These are phyloP conservation scores for Gasterosteus nipponicus DNA, from an alignment of 2,113 vertebrate genomes.

Conservation along the genomic window DNA sequence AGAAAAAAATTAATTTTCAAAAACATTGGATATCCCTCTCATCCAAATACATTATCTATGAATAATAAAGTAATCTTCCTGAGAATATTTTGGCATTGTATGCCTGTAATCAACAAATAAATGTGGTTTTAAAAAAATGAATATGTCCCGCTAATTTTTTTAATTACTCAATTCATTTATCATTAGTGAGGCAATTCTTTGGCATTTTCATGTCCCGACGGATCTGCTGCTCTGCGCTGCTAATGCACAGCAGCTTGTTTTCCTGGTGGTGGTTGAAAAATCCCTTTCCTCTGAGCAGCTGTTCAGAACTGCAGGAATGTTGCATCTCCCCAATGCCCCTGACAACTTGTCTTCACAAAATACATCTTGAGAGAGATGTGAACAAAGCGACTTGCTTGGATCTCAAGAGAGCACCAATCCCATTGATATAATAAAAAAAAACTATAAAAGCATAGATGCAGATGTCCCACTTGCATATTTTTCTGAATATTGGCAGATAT, in stretches of 20 bases:
- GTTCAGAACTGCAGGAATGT: constrained; percentile 48
- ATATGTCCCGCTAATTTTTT: constrained; percentile 39
- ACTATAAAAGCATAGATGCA: too few species aligned
- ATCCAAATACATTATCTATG: constrained; percentile 9
- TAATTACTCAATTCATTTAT: constrained; percentile 42
- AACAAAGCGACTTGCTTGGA: constrained; percentile 33
- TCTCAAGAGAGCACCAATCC: neutral
- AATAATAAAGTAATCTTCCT: neutral
- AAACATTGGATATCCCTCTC: neutral
- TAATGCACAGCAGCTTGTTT: constrained; percentile 56
- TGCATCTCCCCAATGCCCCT: constrained; percentile 45
- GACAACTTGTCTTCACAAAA: constrained; percentile 59
- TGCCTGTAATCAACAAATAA: constrained; percentile 22
- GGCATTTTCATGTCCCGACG: constrained; percentile 10
- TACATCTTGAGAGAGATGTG: constrained; percentile 29
- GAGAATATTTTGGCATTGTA: neutral
- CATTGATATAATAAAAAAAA: neutral
- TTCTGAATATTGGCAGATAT: too few species aligned
- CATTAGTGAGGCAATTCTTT: constrained; percentile 32
- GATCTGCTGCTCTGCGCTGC: constrained; percentile 30
- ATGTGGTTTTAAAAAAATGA: constrained; percentile 23
- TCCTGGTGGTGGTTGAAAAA: constrained; percentile 52
- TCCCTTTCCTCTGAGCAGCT: constrained; percentile 55
- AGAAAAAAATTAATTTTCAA: neutral
- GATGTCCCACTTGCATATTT: too few species aligned